Evolutionary conservation across 2,888 invertebrate genomes (phyloP).

Genomic region (Drosophila leonis): DNA sequence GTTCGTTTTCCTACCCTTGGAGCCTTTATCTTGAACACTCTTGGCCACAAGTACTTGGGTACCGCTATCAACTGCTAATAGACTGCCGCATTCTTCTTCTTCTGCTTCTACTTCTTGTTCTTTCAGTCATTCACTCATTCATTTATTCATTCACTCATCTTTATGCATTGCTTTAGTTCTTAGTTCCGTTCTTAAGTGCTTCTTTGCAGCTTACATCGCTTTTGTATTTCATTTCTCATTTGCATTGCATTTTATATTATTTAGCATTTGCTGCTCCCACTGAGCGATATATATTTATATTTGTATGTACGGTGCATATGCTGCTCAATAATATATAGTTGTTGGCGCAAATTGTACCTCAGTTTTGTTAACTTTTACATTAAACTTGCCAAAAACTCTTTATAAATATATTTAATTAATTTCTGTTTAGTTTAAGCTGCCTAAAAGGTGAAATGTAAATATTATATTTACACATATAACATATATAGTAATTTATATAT

Average conservation of each 20-base stretch:
- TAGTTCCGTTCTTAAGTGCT: conserved; percentile 39
- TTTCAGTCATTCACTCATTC: conserved; percentile 17
- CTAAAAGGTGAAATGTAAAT: too few species aligned
- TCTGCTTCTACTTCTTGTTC: not conserved
- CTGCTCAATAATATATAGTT: not conserved
- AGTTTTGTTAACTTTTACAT: too few species aligned
- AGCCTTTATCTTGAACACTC: conserved; percentile 29
- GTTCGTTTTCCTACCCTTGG: not conserved
- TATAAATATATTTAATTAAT: too few species aligned
- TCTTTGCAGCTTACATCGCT: conserved; percentile 13
- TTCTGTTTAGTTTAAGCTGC: too few species aligned
- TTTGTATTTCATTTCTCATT: conserved; percentile 19
- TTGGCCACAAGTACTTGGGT: conserved; percentile 38
- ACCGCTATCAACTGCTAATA: conserved; percentile 70
- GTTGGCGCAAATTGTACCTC: not conserved
- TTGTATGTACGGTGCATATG: not conserved
- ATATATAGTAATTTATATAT: too few species aligned
- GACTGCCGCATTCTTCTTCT: conserved; percentile 35
- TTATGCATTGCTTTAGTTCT: conserved; percentile 16
- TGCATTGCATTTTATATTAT: conserved; percentile 10
- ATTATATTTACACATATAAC: too few species aligned
- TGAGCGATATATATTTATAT: not conserved
- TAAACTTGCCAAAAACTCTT: too few species aligned
- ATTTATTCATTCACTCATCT: conserved; percentile 23
- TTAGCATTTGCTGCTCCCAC: not conserved